These are phyloP conservation scores for Microctenopoma steveboyesi DNA, from an alignment of 2,797 vertebrate genomes.

Conservation along the genomic window DNA sequence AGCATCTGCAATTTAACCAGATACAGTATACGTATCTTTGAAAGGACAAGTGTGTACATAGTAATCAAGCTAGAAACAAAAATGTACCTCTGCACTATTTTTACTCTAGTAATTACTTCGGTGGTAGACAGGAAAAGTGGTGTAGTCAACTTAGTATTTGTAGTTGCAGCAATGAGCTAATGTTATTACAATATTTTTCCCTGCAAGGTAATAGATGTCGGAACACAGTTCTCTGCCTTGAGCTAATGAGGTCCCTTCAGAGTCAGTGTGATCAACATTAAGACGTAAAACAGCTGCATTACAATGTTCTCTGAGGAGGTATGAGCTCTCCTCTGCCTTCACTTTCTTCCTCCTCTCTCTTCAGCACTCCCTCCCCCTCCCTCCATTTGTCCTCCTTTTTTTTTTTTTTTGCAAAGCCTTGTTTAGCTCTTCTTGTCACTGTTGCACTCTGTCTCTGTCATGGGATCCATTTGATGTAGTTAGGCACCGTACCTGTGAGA, in stretches of 20 bases:
- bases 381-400: conserved; percentile 38
- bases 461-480: conserved; percentile 61
- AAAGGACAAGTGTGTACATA: not conserved
- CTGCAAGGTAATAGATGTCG: conserved; percentile 54
- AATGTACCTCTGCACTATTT: conserved; percentile 4
- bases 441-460: conserved; percentile 51
- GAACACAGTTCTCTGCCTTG: conserved; percentile 56
- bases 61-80: conserved; percentile 12
- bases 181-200: conserved; percentile 60
- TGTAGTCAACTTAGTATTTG: conserved; percentile 37
- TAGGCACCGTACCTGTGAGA: conserved; percentile 59
- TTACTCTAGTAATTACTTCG: conserved; percentile 17
- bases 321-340: conserved; percentile 40
- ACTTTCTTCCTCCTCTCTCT: conserved; percentile 31
- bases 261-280: conserved; percentile 71
- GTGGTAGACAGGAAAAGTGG: conserved; percentile 1
- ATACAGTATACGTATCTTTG: not conserved
- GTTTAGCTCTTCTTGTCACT: conserved; percentile 58
- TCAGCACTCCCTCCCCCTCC: conserved; percentile 5
- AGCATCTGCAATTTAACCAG: not conserved
- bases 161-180: conserved; percentile 41
- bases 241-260: conserved; percentile 81
- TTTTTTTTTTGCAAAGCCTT: conserved; percentile 48
- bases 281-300: conserved; percentile 73
- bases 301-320: conserved; percentile 61